These are phyloP conservation scores for Drosophila bunnanda DNA, from an alignment of 2,888 invertebrate species.

Conservation along the genomic window DNA sequence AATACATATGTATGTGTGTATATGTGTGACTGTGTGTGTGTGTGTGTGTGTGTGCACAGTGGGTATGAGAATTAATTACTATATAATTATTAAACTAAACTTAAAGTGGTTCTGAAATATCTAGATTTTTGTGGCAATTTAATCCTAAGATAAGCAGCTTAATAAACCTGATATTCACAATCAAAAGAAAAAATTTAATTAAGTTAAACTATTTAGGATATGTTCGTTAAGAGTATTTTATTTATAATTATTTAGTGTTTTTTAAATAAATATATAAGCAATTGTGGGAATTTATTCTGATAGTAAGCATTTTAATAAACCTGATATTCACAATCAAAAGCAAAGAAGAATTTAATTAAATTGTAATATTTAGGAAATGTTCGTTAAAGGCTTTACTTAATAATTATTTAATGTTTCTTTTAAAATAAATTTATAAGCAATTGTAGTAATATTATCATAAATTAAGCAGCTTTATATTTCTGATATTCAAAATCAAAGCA, in stretches of 20 bases:
- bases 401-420: too few species aligned
- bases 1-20: conserved; percentile 32
- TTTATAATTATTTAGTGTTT: too few species aligned
- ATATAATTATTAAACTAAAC: conserved; percentile 57
- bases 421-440: too few species aligned
- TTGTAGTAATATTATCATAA: too few species aligned
- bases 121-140: neutral
- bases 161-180: neutral
- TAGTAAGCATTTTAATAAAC: neutral
- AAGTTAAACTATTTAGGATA: neutral
- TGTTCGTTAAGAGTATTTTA: too few species aligned
- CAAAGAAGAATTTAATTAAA: neutral
- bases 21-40: conserved; percentile 6
- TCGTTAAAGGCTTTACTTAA: too few species aligned
- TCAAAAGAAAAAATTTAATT: neutral
- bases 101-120: neutral
- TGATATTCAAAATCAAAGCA: too few species aligned
- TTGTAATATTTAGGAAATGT: too few species aligned
- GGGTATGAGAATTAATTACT: conserved; percentile 34
- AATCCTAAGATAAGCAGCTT: neutral
- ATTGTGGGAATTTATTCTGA: too few species aligned
- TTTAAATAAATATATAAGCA: too few species aligned
- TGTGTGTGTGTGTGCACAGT: conserved; percentile 6
- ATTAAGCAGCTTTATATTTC: too few species aligned
- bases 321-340: neutral